Percentiles rank a stretch among this genome's conserved stretches.
phyloP scores from a whole-genome alignment of 2,797 vertebrate species.

The Pelochelys cantorii region DNA sequence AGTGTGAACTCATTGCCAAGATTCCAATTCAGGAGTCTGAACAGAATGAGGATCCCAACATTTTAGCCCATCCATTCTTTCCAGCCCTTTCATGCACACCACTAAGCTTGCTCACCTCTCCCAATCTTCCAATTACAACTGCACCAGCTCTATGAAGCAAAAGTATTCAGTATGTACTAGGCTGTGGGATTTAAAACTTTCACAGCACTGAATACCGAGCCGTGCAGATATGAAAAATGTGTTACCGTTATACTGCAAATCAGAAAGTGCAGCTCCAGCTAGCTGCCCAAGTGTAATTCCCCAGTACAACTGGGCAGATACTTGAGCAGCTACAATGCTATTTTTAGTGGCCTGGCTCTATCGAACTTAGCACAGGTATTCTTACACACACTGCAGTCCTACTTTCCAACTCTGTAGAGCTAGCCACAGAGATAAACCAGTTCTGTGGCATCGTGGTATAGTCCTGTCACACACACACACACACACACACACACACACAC shows the following conservation, averaged over 20 bases:
- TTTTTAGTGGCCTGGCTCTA: neutral
- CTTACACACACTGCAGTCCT: neutral
- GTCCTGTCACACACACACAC: no score
- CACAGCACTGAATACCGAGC: neutral
- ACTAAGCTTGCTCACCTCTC: neutral
- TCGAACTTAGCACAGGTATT: neutral
- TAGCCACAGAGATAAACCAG: no score
- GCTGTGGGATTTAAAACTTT: neutral
- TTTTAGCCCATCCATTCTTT: neutral
- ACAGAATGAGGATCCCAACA: neutral
- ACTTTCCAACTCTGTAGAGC: neutral
- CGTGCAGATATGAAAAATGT: neutral
- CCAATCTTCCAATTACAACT: neutral
- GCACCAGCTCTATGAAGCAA: neutral
- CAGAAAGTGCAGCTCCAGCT: neutral
- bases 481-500: no score
- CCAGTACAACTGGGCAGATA: neutral
- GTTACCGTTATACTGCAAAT: neutral
- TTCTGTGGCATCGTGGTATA: no score
- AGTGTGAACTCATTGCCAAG: no score
- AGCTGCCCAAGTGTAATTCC: neutral
- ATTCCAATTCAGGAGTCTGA: neutral
- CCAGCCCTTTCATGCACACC: neutral
- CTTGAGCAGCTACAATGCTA: neutral
- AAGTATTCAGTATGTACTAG: neutral